A percentile compares a stretch with the other conserved stretches of the same genome.
Evolutionary conservation across 2,797 vertebrate genomes (phyloP).

Genomic region (Bryconaethiops microstoma): DNA sequence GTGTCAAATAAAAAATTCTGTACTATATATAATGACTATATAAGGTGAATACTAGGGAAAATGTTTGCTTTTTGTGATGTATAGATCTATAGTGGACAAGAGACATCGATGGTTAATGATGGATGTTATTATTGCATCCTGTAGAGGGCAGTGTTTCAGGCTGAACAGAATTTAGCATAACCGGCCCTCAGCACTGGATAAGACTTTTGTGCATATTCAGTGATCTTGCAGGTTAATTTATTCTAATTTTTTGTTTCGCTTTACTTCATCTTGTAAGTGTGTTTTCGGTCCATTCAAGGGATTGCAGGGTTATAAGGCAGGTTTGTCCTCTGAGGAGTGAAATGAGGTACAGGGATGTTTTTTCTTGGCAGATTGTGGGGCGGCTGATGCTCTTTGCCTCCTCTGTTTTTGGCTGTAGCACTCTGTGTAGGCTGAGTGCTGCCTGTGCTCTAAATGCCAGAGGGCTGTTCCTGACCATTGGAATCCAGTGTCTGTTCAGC

Average conservation of each 20-base stretch:
- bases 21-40: not conserved
- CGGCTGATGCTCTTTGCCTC: conserved; percentile 14
- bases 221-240: not conserved
- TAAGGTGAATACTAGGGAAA: not conserved
- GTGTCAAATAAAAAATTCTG: no score
- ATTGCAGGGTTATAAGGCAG: not conserved
- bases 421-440: conserved; percentile 32
- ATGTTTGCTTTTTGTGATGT: not conserved
- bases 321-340: not conserved
- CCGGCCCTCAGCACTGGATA: not conserved
- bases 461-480: conserved; percentile 46
- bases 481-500: conserved; percentile 38
- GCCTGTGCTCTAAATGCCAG: conserved; percentile 47
- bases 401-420: conserved; percentile 15
- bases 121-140: not conserved
- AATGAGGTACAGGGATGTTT: conserved; percentile 1
- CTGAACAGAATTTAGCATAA: not conserved
- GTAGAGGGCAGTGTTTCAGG: conserved; percentile 11
- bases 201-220: not conserved
- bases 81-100: not conserved
- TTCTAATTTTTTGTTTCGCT: not conserved
- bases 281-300: not conserved
- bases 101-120: not conserved
- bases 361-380: not conserved
- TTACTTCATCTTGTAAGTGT: not conserved